Conservation (phyloP, 1,140 invertebrate genomes). For the Diachasmimorpha longicaudata region DNA sequence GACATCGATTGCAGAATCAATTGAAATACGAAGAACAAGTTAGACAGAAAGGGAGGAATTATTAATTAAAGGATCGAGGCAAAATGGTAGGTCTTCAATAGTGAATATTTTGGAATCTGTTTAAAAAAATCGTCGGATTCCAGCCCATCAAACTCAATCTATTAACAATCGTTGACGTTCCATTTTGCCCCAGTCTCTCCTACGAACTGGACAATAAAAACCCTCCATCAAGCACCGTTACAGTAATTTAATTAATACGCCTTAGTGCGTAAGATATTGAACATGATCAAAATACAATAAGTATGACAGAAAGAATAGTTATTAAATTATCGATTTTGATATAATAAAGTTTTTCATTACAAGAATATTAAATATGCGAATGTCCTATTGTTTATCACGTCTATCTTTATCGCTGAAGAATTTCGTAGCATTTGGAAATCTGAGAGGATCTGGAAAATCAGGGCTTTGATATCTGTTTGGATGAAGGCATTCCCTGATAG, state of each 20-base stretch:
- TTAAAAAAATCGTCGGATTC: too few relatives aligned
- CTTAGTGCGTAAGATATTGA: background rate
- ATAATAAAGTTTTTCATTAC: background rate
- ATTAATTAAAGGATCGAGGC: too few relatives aligned
- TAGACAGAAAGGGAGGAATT: too few relatives aligned
- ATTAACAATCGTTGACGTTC: too few relatives aligned
- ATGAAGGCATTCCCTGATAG: conserved; percentile 55
- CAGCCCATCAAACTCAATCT: too few relatives aligned
- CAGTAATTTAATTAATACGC: conserved; percentile 18
- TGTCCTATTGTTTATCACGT: conserved; percentile 42
- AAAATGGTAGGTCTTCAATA: too few relatives aligned
- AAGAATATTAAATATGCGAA: conserved; percentile 1
- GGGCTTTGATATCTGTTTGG: conserved; percentile 45
- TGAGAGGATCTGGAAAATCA: conserved; percentile 54
- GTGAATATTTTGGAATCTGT: too few relatives aligned
- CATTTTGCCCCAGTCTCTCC: too few relatives aligned
- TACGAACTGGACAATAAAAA: background rate
- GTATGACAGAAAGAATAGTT: background rate
- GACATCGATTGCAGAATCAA: too few relatives aligned
- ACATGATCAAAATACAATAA: background rate
- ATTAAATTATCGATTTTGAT: background rate
- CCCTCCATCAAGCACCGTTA: background rate
- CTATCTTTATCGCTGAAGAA: conserved; percentile 51
- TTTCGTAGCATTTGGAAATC: conserved; percentile 59
- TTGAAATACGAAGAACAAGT: too few relatives aligned